Conservation (phyloP, 2,113 vertebrate species). For the Oncorhynchus kisutch region DNA sequence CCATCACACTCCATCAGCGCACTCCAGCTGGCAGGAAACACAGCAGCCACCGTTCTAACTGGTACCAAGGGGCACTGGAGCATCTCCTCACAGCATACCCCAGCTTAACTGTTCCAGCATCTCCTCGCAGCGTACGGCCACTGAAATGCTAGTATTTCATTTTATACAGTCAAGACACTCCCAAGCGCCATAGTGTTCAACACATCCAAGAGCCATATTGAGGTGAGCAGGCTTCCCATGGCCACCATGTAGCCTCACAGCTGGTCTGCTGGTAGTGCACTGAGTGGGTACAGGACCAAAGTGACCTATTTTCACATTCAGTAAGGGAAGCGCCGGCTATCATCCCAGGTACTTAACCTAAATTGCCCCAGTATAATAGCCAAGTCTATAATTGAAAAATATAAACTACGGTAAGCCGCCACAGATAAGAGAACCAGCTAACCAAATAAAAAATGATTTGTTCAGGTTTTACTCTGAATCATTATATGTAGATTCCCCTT, state of each 20-base stretch:
- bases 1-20: conserved; percentile 66
- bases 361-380: conserved; percentile 54
- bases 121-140: not conserved
- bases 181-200: not conserved
- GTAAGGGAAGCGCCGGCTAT: conserved; percentile 27
- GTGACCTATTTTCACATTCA: conserved; percentile 36
- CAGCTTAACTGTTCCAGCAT: not conserved
- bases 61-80: conserved; percentile 44
- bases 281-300: not conserved
- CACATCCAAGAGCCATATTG: not conserved
- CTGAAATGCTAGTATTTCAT: not conserved
- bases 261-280: not conserved
- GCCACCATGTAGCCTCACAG: not conserved
- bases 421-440: conserved; percentile 53
- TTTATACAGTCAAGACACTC: not conserved
- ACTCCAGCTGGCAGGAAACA: conserved; percentile 67
- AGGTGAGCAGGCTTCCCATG: not conserved
- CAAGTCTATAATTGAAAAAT: conserved; percentile 61
- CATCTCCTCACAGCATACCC: conserved; percentile 1
- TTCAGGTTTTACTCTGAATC: conserved; percentile 58
- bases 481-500: conserved; percentile 50
- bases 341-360: conserved; percentile 49
- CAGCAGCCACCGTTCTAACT: conserved; percentile 62
- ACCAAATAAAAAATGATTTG: conserved; percentile 59
- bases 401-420: conserved; percentile 42